Percentiles rank a stretch among this genome's conserved stretches.
Evolutionary conservation across 2,888 invertebrate species (phyloP).

Genomic region (Microplitis manilae): DNA sequence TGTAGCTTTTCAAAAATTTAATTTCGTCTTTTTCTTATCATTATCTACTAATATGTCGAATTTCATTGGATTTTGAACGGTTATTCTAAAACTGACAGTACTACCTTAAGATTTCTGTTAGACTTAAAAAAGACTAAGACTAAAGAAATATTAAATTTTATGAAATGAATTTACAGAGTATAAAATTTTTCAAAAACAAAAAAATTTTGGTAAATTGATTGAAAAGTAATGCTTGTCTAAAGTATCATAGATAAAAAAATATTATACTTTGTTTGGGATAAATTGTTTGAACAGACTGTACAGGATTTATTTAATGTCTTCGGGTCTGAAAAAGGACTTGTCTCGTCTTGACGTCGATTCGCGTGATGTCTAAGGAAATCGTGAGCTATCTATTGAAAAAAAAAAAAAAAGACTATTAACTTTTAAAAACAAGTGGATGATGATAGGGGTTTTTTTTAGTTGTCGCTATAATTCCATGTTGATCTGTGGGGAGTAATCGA

Average conservation of each 20-base stretch:
- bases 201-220: too few relatives aligned
- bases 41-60: too few relatives aligned
- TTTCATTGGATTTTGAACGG: too few relatives aligned
- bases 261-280: background rate
- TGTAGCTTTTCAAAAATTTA: too few relatives aligned
- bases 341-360: background rate
- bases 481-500: conserved; percentile 50
- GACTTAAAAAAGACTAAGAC: too few relatives aligned
- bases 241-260: background rate
- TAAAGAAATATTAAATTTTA: too few relatives aligned
- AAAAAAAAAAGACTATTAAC: background rate
- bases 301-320: background rate
- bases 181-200: too few relatives aligned
- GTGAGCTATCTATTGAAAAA: background rate
- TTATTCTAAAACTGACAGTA: too few relatives aligned
- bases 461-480: background rate
- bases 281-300: background rate
- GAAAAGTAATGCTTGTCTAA: too few relatives aligned
- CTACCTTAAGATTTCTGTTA: too few relatives aligned
- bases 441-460: background rate
- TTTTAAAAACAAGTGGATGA: background rate
- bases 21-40: too few relatives aligned
- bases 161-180: too few relatives aligned
- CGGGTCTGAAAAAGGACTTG: background rate
- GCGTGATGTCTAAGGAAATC: conserved; percentile 1